A percentile compares a stretch with the other conserved stretches of the same genome.
These are phyloP conservation scores for Coleophora deauratella DNA, from an alignment of 2,888 invertebrate species.

Conservation along the genomic window DNA sequence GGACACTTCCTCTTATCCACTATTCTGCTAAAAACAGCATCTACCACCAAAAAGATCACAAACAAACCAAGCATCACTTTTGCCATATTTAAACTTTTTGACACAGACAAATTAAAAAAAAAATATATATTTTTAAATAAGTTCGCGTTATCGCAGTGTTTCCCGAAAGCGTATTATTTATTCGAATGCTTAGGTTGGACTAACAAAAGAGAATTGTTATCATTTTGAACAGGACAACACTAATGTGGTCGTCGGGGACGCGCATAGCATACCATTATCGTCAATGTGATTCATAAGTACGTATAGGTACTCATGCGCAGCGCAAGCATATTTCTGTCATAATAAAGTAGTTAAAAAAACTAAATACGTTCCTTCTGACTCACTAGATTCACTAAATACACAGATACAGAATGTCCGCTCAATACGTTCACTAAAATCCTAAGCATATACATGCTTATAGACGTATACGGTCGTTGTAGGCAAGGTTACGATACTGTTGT, in stretches of 20 bases:
- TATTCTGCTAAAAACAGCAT: conserved; percentile 36
- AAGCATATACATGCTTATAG: no score
- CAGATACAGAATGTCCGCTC: no score
- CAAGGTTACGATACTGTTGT: no score
- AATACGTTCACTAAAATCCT: no score
- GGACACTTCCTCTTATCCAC: conserved; percentile 82
- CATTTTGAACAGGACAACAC: conserved; percentile 62
- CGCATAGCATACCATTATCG: conserved; percentile 61
- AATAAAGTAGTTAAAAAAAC: no score
- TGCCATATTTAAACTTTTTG: conserved; percentile 16
- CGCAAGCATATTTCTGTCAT: no score
- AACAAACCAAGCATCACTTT: conserved; percentile 23
- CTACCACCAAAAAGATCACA: conserved; percentile 26
- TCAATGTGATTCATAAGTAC: conserved; percentile 43
- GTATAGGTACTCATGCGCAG: no score
- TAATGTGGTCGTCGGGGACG: conserved; percentile 48
- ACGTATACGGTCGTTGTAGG: no score
- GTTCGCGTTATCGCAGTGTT: background rate
- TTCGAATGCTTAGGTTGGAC: conserved; percentile 42
- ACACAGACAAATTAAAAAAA: background rate
- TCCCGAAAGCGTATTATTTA: conserved; percentile 38
- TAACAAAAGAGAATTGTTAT: conserved; percentile 67
- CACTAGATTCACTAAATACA: no score
- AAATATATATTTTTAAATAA: background rate
- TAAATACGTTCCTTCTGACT: no score